Conservation (phyloP, 2,888 invertebrate genomes). For the Macropis europaea region DNA sequence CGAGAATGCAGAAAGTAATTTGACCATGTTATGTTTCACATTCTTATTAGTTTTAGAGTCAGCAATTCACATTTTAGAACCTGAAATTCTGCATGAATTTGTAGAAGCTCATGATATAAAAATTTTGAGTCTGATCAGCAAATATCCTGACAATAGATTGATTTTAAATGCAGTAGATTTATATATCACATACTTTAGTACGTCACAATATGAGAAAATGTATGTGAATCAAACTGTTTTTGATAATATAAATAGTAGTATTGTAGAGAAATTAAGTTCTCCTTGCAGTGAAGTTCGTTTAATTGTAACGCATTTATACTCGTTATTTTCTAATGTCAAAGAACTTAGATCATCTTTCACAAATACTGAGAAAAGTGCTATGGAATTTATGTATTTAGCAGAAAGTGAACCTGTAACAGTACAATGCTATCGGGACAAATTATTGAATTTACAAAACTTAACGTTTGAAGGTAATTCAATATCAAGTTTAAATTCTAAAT, state of each 20-base stretch:
- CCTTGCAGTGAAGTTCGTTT: constrained; percentile 82
- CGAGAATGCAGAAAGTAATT: constrained; percentile 16
- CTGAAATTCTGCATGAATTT: constrained; percentile 80
- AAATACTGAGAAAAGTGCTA: constrained; percentile 61
- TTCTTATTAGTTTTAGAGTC: constrained; percentile 84
- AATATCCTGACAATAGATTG: constrained; percentile 61
- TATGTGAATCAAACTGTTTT: constrained; percentile 68
- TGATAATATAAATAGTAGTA: constrained; percentile 49
- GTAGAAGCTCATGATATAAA: constrained; percentile 61
- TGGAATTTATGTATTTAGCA: constrained; percentile 81
- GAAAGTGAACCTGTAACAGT: constrained; percentile 88
- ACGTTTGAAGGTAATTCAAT: constrained; percentile 80
- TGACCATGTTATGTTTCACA: constrained; percentile 63
- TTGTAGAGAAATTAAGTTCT: constrained; percentile 68
- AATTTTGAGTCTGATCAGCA: constrained; percentile 60
- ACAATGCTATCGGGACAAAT: constrained; percentile 89
- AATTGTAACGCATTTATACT: constrained; percentile 87
- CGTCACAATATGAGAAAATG: constrained; percentile 50
- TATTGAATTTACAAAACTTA: constrained; percentile 88
- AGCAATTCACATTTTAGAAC: constrained; percentile 82
- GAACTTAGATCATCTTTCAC: constrained; percentile 79
- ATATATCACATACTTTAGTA: constrained; percentile 61
- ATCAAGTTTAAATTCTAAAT: constrained; percentile 82
- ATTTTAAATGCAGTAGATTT: constrained; percentile 71
- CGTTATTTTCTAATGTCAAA: constrained; percentile 84